Base-by-base conservation (phyloP, 1,140 invertebrate genomes). In the Pteromalus puparum region DNA sequence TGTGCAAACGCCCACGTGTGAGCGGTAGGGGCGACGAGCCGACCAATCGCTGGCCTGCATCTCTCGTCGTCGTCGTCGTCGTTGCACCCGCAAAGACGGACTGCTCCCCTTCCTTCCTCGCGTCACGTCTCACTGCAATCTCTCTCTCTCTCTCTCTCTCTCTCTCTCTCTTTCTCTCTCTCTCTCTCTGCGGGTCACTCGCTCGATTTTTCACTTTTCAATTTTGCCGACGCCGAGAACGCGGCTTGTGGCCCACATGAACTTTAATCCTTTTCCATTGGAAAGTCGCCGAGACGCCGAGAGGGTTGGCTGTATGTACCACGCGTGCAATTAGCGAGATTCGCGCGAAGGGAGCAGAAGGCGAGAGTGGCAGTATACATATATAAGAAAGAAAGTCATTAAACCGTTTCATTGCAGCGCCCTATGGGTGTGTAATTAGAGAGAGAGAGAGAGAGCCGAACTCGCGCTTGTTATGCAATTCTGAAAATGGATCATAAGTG, bases 21-120 rank as follows among this genome's bases (percentile, higher is more conserved):
- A 84, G 87, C 79, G 72, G 76, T 73, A 91, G 89, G 91, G 91
- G 89, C 89, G 88, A 79, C 34, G 9, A 53, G 86, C 84, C 90
- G 87, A 92, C 92, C 91, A 92, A 92, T 92, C 90, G 87, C 88
- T 87, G 88, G 53, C 85, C 87, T 81, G 89, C 88, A 86, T 90
- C 89, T 89, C n/a, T n/a, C n/a, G n/a, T n/a, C 87, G 75, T 80
- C 83, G 83, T 85, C 87, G 86, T 87, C 65, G 9, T n/a, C 67
- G 34, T 24, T 42, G n/a, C 46, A 34, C 28, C 67, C 72, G 28
- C 38, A 18, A 67, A 24, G 28, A 53, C 2, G 10, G 0, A 18
- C 38, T 68, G 12, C 30, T 28, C 21, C 42, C 21, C 18, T 73
- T 18, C 72, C 30, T 38, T 73, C 48, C 72, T 74, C 82, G 12